These are phyloP conservation scores for Acromyrmex echinatior DNA, from an alignment of 1,140 invertebrate species.

Conservation along the genomic window DNA sequence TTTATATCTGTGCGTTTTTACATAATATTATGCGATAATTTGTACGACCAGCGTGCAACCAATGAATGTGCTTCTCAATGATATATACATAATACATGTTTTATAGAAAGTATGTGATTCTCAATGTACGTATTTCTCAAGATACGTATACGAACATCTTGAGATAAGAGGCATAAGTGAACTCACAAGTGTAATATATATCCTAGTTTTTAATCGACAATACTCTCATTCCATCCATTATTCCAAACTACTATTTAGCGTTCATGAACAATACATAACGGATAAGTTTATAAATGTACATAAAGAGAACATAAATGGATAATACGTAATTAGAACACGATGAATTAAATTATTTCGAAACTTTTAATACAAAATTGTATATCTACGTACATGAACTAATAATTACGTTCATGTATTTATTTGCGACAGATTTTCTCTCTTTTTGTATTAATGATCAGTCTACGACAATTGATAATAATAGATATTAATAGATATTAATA, in stretches of 20 bases:
- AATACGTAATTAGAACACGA: constrained; percentile 39
- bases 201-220: constrained; percentile 78
- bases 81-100: constrained; percentile 32
- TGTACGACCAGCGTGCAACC: neutral
- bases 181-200: constrained; percentile 45
- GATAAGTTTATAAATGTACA: constrained; percentile 49
- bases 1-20: constrained; percentile 41
- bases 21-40: constrained; percentile 39
- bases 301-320: constrained; percentile 54
- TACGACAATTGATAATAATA: neutral
- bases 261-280: constrained; percentile 60
- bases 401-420: neutral
- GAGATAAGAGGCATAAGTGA: neutral
- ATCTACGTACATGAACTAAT: constrained; percentile 40
- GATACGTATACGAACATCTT: neutral
- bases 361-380: neutral
- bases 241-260: constrained; percentile 67
- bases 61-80: constrained; percentile 22
- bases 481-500: neutral
- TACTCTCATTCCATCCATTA: constrained; percentile 78
- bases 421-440: neutral
- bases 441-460: neutral
- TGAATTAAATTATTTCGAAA: constrained; percentile 27
- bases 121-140: neutral
- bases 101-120: constrained; percentile 25